A percentile compares a stretch with the other conserved stretches of the same genome.
phyloP scores from a whole-genome alignment of 2,113 vertebrate species.

The Eublepharis macularius region DNA sequence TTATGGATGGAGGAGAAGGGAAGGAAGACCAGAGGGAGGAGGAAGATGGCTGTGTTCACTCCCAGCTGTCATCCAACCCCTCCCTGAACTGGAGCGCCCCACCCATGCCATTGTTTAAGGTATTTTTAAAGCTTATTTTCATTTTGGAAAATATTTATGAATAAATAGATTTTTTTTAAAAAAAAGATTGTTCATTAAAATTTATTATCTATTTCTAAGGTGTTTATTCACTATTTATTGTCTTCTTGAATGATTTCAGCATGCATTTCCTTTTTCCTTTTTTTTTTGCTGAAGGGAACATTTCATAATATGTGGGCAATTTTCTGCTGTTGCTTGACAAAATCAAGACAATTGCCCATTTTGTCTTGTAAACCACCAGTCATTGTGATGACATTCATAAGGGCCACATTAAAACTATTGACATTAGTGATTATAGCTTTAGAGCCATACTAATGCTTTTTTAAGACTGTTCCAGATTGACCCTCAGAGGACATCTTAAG shows the following conservation, averaged over 20 bases:
- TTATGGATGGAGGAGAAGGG: neutral
- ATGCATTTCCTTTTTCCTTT: neutral
- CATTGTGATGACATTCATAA: neutral
- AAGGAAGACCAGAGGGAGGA: neutral
- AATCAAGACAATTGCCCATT: neutral
- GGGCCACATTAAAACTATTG: neutral
- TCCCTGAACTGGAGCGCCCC: slow-evolving; percentile 44
- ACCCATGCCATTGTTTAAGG: slow-evolving; percentile 38
- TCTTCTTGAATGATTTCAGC: neutral
- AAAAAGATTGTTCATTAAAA: no score
- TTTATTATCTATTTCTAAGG: neutral
- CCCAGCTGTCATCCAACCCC: slow-evolving; percentile 8
- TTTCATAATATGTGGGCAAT: neutral
- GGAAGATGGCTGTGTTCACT: slow-evolving; percentile 27
- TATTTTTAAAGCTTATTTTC: slow-evolving; percentile 80
- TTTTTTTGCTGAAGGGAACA: neutral
- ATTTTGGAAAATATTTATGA: slow-evolving; percentile 83
- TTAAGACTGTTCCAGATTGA: neutral
- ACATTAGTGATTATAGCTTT: neutral
- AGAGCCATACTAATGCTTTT: neutral
- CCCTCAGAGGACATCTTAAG: neutral
- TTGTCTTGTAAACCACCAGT: fast-evolving
- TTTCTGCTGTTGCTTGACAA: neutral
- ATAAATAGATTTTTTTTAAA: slow-evolving; percentile 83
- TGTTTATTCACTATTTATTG: neutral